A percentile compares a stretch with the other conserved stretches of the same genome.
Evolutionary conservation across 2,113 vertebrate species (phyloP).

Genomic region (Corapipo altera): DNA sequence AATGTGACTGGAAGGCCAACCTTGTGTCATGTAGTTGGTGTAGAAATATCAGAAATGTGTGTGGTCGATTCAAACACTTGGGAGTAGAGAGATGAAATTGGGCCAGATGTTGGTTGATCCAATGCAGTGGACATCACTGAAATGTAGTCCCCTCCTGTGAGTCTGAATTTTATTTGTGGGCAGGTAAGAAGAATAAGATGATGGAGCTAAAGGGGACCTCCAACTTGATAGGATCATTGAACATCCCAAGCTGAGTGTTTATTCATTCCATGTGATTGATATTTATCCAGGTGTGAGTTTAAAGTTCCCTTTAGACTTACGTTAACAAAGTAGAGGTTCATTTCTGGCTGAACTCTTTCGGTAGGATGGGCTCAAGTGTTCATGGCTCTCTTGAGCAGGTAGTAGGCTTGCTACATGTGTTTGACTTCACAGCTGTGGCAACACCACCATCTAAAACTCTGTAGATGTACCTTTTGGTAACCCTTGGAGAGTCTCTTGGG

Average conservation of each 20-base stretch:
- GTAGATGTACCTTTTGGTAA: background rate
- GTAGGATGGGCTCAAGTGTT: background rate
- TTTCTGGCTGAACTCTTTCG: background rate
- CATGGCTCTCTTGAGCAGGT: background rate
- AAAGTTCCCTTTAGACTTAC: background rate
- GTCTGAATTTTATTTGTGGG: background rate
- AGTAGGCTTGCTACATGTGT: accelerated
- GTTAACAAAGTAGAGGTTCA: background rate
- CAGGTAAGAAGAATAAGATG: background rate
- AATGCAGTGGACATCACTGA: background rate
- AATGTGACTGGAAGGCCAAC: background rate
- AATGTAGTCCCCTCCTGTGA: background rate
- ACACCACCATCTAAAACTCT: background rate
- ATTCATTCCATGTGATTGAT: background rate
- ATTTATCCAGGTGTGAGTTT: background rate
- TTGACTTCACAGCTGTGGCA: background rate
- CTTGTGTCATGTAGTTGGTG: background rate
- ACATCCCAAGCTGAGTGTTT: background rate
- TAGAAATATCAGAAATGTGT: background rate
- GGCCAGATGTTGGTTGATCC: background rate
- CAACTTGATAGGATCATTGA: background rate
- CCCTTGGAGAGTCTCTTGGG: background rate
- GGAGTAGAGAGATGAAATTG: background rate
- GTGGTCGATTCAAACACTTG: background rate
- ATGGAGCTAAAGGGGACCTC: background rate